phyloP scores from a whole-genome alignment of 2,888 invertebrate species.

The Petrolisthes manimaculis region DNA sequence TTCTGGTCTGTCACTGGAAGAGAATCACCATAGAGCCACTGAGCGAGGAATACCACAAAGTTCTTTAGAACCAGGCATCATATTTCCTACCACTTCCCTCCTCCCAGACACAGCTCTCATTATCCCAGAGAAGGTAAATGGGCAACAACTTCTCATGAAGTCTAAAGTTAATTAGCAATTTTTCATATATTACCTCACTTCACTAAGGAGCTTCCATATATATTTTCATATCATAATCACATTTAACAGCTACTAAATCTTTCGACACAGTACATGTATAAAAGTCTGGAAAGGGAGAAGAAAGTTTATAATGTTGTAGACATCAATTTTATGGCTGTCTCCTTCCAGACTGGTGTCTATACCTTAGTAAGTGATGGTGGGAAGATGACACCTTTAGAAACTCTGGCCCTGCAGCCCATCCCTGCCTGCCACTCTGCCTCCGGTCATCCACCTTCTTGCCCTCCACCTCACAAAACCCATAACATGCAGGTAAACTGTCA shows the following conservation, averaged over 20 bases:
- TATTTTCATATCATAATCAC: no score
- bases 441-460: not conserved
- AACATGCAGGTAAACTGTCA: not conserved
- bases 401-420: conserved; percentile 34
- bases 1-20: not conserved
- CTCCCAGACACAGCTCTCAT: conserved; percentile 39
- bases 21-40: not conserved
- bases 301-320: no score
- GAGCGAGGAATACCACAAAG: not conserved
- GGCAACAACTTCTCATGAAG: not conserved
- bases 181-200: not conserved
- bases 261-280: no score
- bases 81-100: conserved; percentile 28
- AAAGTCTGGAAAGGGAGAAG: no score
- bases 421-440: not conserved
- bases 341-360: conserved; percentile 39
- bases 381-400: conserved; percentile 40
- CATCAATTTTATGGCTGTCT: not conserved
- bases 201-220: no score
- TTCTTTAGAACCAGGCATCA: conserved; percentile 6
- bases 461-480: not conserved
- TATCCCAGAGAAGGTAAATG: conserved; percentile 42
- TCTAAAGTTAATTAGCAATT: not conserved
- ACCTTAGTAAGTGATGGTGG: conserved; percentile 35
- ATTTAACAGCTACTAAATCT: no score